phyloP scores from a whole-genome alignment of 2,797 vertebrate species.

The Enteromius unitaeniatus region DNA sequence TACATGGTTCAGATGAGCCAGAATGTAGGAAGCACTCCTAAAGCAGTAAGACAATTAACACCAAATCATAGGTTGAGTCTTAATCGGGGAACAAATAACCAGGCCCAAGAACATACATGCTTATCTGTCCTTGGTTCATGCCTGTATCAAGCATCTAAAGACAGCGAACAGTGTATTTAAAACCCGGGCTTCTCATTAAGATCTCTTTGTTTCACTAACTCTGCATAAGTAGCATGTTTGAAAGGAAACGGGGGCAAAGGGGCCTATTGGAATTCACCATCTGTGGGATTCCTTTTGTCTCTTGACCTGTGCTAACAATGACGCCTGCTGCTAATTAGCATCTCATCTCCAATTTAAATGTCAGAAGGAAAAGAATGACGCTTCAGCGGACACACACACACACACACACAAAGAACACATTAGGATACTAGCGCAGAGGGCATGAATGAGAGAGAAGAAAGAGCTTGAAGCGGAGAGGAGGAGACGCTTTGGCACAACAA shows the following conservation, averaged over 20 bases:
- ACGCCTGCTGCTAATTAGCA: constrained; percentile 64
- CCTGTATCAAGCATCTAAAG: constrained; percentile 18
- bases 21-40: constrained; percentile 35
- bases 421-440: constrained; percentile 44
- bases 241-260: constrained; percentile 40
- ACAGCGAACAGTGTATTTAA: constrained; percentile 39
- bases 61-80: constrained; percentile 3
- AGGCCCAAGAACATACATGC: constrained; percentile 12
- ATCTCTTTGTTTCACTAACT: constrained; percentile 56
- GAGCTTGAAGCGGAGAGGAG: constrained; percentile 16
- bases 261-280: constrained; percentile 58
- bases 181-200: constrained; percentile 53
- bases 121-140: not conserved
- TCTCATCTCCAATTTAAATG: constrained; percentile 66
- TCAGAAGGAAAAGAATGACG: constrained; percentile 51
- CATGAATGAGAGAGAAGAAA: constrained; percentile 49
- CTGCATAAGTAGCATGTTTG: constrained; percentile 50
- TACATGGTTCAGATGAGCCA: constrained; percentile 45
- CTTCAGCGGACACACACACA: constrained; percentile 20
- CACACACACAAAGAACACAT: constrained; percentile 49
- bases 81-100: not conserved
- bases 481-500: constrained; percentile 40
- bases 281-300: constrained; percentile 54
- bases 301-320: constrained; percentile 60
- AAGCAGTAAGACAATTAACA: constrained; percentile 17